These are phyloP conservation scores for Chloroceryle aenea DNA, from an alignment of 2,113 vertebrate species.

Conservation along the genomic window DNA sequence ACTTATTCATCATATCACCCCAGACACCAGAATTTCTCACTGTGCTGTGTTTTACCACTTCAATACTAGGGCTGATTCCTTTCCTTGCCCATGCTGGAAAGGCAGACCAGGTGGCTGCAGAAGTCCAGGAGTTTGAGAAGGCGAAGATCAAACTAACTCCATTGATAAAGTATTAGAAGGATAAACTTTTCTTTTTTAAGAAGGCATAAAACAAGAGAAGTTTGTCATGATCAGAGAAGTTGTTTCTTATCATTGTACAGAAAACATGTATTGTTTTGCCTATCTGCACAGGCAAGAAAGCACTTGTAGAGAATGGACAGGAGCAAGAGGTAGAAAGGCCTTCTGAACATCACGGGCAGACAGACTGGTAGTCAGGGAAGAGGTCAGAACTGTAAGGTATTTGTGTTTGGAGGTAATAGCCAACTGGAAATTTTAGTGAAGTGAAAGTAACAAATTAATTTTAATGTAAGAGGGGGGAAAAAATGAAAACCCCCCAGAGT, in stretches of 20 bases:
- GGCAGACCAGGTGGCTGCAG: not conserved
- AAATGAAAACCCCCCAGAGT: not conserved
- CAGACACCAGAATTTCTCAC: not conserved
- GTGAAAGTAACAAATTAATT: not conserved
- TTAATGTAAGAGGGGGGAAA: fast-evolving
- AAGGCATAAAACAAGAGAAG: not conserved
- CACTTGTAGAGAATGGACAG: not conserved
- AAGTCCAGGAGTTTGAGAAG: not conserved
- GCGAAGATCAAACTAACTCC: not conserved
- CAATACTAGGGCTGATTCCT: not conserved
- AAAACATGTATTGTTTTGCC: not conserved
- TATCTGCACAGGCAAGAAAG: not conserved
- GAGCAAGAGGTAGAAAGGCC: not conserved
- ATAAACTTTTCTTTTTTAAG: not conserved
- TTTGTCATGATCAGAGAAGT: not conserved
- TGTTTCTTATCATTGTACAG: not conserved
- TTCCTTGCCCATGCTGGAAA: not conserved
- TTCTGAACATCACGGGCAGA: not conserved
- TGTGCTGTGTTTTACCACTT: not conserved
- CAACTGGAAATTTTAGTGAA: not conserved
- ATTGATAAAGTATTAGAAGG: not conserved
- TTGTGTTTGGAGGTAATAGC: not conserved
- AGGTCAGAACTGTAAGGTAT: not conserved
- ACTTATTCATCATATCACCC: not conserved
- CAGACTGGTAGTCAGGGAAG: not conserved